phyloP scores from a whole-genome alignment of 2,797 vertebrate species.

The Carapus acus region DNA sequence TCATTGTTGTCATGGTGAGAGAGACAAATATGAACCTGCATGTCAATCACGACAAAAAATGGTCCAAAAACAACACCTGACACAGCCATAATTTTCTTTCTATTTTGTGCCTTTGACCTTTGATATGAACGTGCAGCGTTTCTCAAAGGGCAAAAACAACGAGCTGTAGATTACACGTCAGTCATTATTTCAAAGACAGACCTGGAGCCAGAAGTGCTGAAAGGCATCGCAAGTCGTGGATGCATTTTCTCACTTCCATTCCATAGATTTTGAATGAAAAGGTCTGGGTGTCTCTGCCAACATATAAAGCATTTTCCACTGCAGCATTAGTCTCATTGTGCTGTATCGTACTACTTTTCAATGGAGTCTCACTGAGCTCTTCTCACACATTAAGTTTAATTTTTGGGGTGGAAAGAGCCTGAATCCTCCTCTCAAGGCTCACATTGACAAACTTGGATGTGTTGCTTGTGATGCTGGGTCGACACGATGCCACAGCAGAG shows the following conservation, averaged over 20 bases:
- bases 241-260: constrained; percentile 5
- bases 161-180: constrained; percentile 62
- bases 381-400: constrained; percentile 23
- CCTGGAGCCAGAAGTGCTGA: constrained; percentile 21
- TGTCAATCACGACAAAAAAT: constrained; percentile 50
- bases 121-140: constrained; percentile 58
- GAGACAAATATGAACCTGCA: constrained; percentile 42
- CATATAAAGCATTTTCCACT: no score
- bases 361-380: constrained; percentile 1
- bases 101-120: constrained; percentile 59
- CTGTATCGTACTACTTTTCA: constrained; percentile 9
- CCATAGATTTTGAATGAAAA: constrained; percentile 17
- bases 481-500: constrained; percentile 1
- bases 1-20: constrained; percentile 31
- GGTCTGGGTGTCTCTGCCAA: neutral
- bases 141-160: constrained; percentile 66
- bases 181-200: constrained; percentile 51
- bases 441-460: constrained; percentile 32
- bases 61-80: constrained; percentile 18
- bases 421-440: constrained; percentile 5
- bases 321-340: no score
- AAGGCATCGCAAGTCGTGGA: constrained; percentile 23
- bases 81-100: constrained; percentile 50
- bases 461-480: constrained; percentile 27
- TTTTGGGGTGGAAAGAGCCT: constrained; percentile 15